Base-by-base conservation (phyloP, 2,113 vertebrate species). In the Gambusia affinis region DNA sequence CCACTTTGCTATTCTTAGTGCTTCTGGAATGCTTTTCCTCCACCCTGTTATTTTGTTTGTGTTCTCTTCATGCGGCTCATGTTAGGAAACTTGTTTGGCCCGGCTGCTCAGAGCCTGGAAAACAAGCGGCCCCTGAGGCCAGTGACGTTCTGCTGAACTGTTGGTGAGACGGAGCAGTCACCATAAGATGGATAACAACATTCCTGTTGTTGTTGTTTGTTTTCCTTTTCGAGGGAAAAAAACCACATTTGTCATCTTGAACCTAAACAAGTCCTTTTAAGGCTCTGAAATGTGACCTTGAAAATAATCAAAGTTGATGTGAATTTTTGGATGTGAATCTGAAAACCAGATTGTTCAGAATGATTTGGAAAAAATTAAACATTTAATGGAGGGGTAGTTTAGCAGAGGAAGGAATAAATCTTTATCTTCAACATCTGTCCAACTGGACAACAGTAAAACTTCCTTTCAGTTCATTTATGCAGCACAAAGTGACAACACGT, bases 1-100 rank as follows among this genome's bases (percentile, higher is more conserved):
- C 88, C 92, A 92, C 88, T 88, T 84, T 74, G 92, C 91, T 94
- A 93, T 94, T 93, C 91, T 93, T 94, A 94, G 93, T 85, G 57
- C 90, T 92, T 80, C 62, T 88, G 92, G 93, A 93, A 94, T 94
- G 92, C 90, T 75, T 88, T 90, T 87, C 88, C 90, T 89, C 92
- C 87, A 83, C 90, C 88, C 91, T 87, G 86, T 90, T 91, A 87
- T 93, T 92, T 87, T 89, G 91, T 92, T 92, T 91, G 88, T 87
- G 60, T 86, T 82, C 85, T 83, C 74, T 72, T 78, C 78, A 61
- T 72, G 75, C 85, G 22, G 68, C 72, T 86, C 87, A 83, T 85
- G 87, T 87, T 87, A 76, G 85, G 87, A 85, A 90, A 90, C 80
- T 85, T 80, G 78, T 77, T 85, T 84, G 81, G 70, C 83, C 77